Conservation (phyloP, 2,113 vertebrate species). For the Meles meles region DNA sequence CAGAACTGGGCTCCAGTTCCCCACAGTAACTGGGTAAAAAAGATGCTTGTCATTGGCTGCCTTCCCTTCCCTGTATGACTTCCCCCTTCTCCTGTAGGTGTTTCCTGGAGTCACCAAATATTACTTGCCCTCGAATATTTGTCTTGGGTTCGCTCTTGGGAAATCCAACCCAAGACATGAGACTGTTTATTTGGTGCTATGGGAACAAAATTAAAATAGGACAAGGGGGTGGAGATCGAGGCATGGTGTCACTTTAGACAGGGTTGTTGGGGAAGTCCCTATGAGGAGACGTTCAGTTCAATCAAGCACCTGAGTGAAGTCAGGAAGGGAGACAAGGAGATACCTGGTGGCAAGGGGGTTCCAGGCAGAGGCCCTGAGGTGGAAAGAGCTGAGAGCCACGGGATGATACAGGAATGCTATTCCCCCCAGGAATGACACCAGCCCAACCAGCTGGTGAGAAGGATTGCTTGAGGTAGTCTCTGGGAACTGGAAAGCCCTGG, state of each 20-base stretch:
- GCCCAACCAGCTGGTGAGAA: background rate
- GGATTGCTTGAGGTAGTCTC: background rate
- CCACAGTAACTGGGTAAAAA: background rate
- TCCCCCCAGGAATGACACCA: background rate
- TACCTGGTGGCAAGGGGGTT: background rate
- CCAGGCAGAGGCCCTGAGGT: background rate
- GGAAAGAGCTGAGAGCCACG: background rate
- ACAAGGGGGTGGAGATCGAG: background rate
- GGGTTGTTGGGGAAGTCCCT: background rate
- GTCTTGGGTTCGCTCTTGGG: background rate
- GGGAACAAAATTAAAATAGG: background rate
- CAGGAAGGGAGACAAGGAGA: background rate
- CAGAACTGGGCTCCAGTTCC: background rate
- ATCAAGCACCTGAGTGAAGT: background rate
- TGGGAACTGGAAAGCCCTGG: background rate
- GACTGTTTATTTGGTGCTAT: background rate
- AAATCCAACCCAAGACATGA: background rate
- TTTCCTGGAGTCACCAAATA: background rate
- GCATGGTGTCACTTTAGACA: background rate
- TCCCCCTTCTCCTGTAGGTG: background rate
- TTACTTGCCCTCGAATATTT: background rate
- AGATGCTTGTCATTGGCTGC: background rate
- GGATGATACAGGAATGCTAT: background rate
- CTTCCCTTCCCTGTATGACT: background rate
- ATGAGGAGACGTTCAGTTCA: background rate